Conservation (phyloP, 2,797 vertebrate species). For the Mormyrus proboscirostris region DNA sequence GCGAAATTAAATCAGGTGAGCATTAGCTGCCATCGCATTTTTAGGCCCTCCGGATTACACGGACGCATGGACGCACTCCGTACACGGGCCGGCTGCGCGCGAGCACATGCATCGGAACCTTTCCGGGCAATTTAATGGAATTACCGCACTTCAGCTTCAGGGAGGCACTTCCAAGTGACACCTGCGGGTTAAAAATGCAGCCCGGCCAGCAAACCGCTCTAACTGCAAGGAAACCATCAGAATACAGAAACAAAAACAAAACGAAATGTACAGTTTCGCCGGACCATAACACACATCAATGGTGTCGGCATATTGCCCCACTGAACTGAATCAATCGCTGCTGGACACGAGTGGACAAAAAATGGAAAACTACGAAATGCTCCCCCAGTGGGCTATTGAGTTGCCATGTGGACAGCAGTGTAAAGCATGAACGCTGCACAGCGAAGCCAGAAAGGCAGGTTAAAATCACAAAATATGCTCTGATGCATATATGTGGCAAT, state of each 20-base stretch:
- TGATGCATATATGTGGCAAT: neutral
- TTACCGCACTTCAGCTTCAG: neutral
- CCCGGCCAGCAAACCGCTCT: no score
- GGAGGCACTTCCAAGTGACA: neutral
- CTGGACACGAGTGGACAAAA: neutral
- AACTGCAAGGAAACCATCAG: neutral
- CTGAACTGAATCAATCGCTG: neutral
- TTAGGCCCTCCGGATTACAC: neutral
- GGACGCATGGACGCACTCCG: neutral
- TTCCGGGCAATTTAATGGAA: neutral
- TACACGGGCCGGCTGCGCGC: neutral
- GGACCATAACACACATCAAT: neutral
- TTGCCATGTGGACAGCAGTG: no score
- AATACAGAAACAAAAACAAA: neutral
- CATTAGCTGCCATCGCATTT: constrained; percentile 22
- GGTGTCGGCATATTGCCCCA: neutral
- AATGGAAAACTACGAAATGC: neutral
- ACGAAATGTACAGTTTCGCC: neutral
- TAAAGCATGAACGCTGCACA: neutral
- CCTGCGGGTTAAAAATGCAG: neutral
- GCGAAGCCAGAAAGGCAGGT: neutral
- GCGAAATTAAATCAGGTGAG: constrained; percentile 24
- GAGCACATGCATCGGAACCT: neutral
- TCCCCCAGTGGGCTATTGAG: neutral
- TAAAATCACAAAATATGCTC: neutral